These are phyloP conservation scores for Megalopta genalis DNA, from an alignment of 1,140 invertebrate genomes.

Conservation along the genomic window DNA sequence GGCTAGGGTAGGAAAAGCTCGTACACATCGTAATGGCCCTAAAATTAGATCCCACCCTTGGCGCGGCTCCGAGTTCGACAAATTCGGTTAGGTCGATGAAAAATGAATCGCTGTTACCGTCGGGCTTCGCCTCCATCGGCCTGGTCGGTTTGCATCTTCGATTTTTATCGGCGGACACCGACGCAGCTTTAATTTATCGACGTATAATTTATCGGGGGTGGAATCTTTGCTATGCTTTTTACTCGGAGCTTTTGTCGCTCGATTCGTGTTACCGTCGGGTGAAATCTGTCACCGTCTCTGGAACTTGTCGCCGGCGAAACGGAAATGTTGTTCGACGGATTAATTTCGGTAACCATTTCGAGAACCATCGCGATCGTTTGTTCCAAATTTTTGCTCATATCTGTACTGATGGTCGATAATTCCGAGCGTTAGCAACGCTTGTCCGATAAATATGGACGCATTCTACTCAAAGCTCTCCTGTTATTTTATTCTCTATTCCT, in stretches of 20 bases:
- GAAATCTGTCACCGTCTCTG: not conserved
- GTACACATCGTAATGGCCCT: slow-evolving; percentile 73
- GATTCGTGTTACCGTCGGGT: slow-evolving; percentile 28
- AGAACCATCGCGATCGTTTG: no score
- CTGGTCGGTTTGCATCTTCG: slow-evolving; percentile 43
- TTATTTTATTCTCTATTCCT: no score
- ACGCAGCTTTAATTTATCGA: slow-evolving; percentile 47
- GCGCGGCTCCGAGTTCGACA: slow-evolving; percentile 74
- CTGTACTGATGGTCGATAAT: no score
- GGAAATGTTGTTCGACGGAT: not conserved
- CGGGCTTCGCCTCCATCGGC: slow-evolving; percentile 32
- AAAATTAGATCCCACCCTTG: slow-evolving; percentile 77
- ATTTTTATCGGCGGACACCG: slow-evolving; percentile 41
- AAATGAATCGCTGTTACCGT: slow-evolving; percentile 70
- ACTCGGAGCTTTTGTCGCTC: no score
- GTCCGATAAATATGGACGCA: no score
- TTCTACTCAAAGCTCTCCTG: no score
- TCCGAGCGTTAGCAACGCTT: no score
- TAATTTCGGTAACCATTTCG: not conserved
- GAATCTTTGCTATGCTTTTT: not conserved
- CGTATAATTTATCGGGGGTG: slow-evolving; percentile 44
- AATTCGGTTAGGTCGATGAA: slow-evolving; percentile 77
- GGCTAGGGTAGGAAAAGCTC: slow-evolving; percentile 60
- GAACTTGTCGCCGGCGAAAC: not conserved
- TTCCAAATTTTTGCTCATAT: no score